Conservation (phyloP, 2,888 invertebrate genomes). For the Hypselothyrea guttata region DNA sequence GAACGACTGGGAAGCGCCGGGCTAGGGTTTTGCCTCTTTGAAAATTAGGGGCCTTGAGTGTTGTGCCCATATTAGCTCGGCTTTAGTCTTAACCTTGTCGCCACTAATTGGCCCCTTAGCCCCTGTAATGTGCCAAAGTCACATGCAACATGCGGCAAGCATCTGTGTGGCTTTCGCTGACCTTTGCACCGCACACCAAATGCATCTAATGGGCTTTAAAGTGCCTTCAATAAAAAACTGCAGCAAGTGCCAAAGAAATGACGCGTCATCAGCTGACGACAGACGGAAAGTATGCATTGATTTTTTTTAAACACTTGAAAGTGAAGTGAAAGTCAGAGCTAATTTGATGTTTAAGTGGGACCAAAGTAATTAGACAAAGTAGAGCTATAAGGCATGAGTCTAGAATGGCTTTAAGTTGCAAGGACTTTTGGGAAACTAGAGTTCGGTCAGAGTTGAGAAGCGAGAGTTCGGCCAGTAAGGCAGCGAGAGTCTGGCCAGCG, state of each 20-base stretch:
- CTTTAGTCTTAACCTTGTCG: slow-evolving; percentile 69
- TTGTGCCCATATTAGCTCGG: slow-evolving; percentile 50
- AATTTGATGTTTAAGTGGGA: no score
- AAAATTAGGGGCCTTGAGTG: slow-evolving; percentile 30
- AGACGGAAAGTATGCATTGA: slow-evolving; percentile 23
- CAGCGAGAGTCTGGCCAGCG: no score
- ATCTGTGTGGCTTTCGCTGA: slow-evolving; percentile 45
- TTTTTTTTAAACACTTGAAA: slow-evolving; percentile 22
- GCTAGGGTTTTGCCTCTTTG: background rate
- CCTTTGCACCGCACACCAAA: slow-evolving; percentile 44
- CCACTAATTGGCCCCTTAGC: slow-evolving; percentile 64
- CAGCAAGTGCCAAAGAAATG: slow-evolving; percentile 2
- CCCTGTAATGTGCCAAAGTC: slow-evolving; percentile 52
- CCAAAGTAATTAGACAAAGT: no score
- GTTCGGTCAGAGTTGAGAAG: no score
- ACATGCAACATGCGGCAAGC: slow-evolving; percentile 69
- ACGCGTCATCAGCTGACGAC: slow-evolving; percentile 18
- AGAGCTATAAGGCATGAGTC: no score
- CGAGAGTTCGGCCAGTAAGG: no score
- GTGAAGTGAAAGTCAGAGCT: background rate
- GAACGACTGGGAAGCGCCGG: slow-evolving; percentile 2
- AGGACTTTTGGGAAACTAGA: no score
- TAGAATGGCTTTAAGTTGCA: no score
- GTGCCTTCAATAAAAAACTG: slow-evolving; percentile 8
- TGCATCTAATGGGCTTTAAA: slow-evolving; percentile 58